phyloP scores from a whole-genome alignment of 2,113 vertebrate species.

The Pomatorhinus ruficollis region DNA sequence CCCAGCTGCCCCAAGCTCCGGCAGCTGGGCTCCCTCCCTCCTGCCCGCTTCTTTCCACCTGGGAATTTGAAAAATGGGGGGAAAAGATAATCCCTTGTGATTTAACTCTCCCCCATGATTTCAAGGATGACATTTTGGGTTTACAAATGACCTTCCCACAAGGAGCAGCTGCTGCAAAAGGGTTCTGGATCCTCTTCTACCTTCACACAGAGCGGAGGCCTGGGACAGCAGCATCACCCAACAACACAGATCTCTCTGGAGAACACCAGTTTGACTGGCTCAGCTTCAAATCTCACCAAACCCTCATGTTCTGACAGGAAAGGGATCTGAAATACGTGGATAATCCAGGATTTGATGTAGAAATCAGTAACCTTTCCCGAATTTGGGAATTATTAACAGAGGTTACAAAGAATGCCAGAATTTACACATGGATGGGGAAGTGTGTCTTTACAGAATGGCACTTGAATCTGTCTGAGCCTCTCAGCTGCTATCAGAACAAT shows the following conservation, averaged over 20 bases:
- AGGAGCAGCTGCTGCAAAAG: neutral
- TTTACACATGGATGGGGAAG: neutral
- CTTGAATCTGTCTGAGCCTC: neutral
- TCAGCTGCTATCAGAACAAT: neutral
- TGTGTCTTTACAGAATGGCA: neutral
- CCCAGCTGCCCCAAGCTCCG: neutral
- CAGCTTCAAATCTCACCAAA: neutral
- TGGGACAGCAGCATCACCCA: neutral
- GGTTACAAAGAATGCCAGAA: neutral
- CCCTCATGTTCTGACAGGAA: neutral
- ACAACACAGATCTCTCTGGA: fast-evolving
- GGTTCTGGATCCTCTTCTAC: neutral
- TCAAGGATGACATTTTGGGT: neutral
- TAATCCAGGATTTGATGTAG: neutral
- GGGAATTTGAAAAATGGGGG: neutral
- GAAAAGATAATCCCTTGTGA: neutral
- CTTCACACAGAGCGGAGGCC: neutral
- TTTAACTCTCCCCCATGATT: neutral
- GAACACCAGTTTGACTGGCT: neutral
- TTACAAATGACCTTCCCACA: neutral
- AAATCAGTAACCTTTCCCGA: neutral
- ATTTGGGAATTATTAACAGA: neutral
- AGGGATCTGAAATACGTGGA: fast-evolving
- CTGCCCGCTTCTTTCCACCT: neutral
- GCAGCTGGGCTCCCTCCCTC: neutral